phyloP scores from a whole-genome alignment of 1,140 invertebrate species.

The Drosophila nasuta region DNA sequence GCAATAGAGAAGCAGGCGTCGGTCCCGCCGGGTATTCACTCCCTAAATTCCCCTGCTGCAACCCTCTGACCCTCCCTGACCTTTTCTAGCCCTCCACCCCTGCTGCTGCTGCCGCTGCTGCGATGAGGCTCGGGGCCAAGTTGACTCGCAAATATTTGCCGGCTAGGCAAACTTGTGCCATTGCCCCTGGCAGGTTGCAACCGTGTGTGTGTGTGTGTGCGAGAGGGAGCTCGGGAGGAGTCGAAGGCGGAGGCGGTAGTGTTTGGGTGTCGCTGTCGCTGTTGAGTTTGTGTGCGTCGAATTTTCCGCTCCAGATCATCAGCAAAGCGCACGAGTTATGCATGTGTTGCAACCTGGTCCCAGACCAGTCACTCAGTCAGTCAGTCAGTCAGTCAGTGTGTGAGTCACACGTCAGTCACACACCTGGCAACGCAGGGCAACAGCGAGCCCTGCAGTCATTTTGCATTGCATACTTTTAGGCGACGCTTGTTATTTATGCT shows the following conservation, averaged over 20 bases:
- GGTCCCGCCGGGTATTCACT: neutral
- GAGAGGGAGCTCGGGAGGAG: neutral
- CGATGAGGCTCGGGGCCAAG: conserved; percentile 5
- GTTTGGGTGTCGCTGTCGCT: conserved; percentile 5
- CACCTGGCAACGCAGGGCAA: conserved; percentile 8
- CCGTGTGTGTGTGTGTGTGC: neutral
- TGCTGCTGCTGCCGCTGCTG: neutral
- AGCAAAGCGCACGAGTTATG: conserved; percentile 55
- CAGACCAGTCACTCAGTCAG: neutral
- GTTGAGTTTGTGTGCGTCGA: conserved; percentile 33
- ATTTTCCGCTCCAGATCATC: conserved; percentile 78
- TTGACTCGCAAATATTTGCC: conserved; percentile 74
- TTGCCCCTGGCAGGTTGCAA: conserved; percentile 43
- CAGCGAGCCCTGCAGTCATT: conserved; percentile 44
- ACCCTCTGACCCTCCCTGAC: neutral
- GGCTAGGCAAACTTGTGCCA: conserved; percentile 70
- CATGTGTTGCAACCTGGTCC: neutral
- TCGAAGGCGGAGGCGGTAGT: too few species aligned
- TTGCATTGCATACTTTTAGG: conserved; percentile 60
- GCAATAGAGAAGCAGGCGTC: neutral
- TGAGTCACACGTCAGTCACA: neutral
- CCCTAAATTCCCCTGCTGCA: neutral
- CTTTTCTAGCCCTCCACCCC: neutral
- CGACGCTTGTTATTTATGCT: conserved; percentile 12
- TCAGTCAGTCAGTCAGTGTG: too few species aligned